These are phyloP conservation scores for Holotrichia oblita DNA, from an alignment of 1,140 invertebrate species.

Conservation along the genomic window DNA sequence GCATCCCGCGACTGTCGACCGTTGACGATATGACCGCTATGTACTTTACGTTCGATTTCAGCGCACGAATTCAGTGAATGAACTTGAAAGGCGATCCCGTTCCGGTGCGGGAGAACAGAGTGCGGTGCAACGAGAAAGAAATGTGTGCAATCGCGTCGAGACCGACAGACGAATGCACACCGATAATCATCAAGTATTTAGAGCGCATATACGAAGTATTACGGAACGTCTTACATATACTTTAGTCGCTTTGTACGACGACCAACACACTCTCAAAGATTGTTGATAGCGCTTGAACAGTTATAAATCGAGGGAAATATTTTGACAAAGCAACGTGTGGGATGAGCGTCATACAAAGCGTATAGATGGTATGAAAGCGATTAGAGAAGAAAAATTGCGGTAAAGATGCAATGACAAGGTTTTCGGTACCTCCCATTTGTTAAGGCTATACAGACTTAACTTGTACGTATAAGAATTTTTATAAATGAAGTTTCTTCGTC, in stretches of 20 bases:
- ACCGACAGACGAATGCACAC: too few species aligned
- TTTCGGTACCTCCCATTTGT: too few species aligned
- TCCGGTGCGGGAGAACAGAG: not conserved
- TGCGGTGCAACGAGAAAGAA: not conserved
- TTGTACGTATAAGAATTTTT: too few species aligned
- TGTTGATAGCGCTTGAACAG: not conserved
- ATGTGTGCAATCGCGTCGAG: too few species aligned
- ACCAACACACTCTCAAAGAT: not conserved
- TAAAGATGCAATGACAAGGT: not conserved
- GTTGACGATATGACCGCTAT: not conserved
- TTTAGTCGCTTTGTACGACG: not conserved
- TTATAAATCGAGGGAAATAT: not conserved
- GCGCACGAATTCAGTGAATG: conserved; percentile 16
- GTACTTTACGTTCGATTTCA: conserved; percentile 9
- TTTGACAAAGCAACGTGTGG: not conserved
- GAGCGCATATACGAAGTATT: too few species aligned
- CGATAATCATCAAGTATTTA: too few species aligned
- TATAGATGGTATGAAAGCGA: not conserved
- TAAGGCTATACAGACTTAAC: too few species aligned
- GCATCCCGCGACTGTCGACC: not conserved
- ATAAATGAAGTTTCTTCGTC: too few species aligned
- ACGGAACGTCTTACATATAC: not conserved
- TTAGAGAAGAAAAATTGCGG: not conserved
- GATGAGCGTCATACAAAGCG: not conserved
- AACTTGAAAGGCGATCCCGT: conserved; percentile 1